Base-by-base conservation (phyloP, 2,113 vertebrate genomes). In the Paraplagusia blochii region DNA sequence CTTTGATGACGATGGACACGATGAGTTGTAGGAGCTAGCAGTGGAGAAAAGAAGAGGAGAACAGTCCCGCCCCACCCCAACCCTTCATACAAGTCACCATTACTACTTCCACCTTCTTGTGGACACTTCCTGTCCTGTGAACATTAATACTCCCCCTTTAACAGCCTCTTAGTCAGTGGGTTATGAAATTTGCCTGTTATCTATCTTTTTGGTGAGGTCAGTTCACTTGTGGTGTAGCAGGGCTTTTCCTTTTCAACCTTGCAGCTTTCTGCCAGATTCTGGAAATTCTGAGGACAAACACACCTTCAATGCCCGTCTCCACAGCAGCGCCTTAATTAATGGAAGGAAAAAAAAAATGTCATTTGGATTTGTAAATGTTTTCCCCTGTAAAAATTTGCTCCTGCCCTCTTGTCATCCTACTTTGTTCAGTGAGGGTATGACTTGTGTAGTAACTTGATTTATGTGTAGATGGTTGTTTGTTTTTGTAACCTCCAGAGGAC, bases 1-100 rank as follows among this genome's bases (percentile, higher is more conserved):
- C 2, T 91, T 92, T 0, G 94, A 95, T 0, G 90, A 96, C 0
- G 94, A 97, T 0, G 82, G 72, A 43, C 95, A 93, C 44, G 96
- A 98, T 16, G 96, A 98, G 79, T 92, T 98, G 87, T 98, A 93
- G 92, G 76, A 61, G 72, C 35, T 47, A 43, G 47, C 22, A 53
- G 50, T 22, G 8, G 40, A 62, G 73, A 67, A 69, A 51, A 52
- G 38, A 9, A 81, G 71, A 82, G 72, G 81, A 87, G 82, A 82
- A 45, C 18, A 82, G 79, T 80, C 81, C 81, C 44, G 53, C 75
- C 74, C 85, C 73, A 63, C 75, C 74, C 85, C 73, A 63, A 68
- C 74, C 76, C 72, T 59, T 70, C 72, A 69, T 57, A 69, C 71
- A 71, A 64, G 68, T 86, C 83, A 85, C 74, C 86, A 84, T 72